These are phyloP conservation scores for Maconellicoccus hirsutus DNA, from an alignment of 1,140 invertebrate genomes.

Conservation along the genomic window DNA sequence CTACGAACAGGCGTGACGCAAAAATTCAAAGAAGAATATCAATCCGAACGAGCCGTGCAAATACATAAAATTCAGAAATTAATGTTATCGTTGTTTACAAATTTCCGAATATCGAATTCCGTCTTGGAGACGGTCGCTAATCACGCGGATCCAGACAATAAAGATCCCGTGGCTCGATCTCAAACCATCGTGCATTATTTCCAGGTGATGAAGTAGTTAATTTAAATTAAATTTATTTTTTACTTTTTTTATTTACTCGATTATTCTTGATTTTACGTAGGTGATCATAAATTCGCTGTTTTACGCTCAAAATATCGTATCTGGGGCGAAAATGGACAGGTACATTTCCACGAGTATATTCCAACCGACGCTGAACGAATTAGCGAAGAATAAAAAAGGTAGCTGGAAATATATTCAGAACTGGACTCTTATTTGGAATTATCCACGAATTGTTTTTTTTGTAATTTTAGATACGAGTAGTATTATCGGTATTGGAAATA, in stretches of 20 bases:
- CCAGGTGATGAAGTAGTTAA: not conserved
- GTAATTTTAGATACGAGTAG: not conserved
- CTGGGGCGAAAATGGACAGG: not conserved
- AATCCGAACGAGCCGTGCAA: conserved; percentile 32
- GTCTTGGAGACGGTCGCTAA: not conserved
- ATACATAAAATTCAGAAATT: conserved; percentile 51
- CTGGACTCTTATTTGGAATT: not conserved
- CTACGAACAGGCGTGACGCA: not conserved
- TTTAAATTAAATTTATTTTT: too few relatives aligned
- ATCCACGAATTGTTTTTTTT: not conserved
- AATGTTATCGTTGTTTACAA: conserved; percentile 55
- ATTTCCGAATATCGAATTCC: conserved; percentile 41
- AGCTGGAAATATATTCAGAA: not conserved
- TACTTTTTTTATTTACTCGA: too few relatives aligned
- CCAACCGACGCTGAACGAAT: conserved; percentile 13
- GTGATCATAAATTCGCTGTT: not conserved
- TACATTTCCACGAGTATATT: conserved; percentile 10
- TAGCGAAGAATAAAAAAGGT: not conserved
- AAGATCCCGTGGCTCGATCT: not conserved
- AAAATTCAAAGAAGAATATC: conserved; percentile 25
- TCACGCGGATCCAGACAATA: not conserved
- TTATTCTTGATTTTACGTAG: not conserved
- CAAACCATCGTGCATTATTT: conserved; percentile 1
- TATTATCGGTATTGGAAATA: conserved; percentile 6
- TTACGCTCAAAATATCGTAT: conserved; percentile 11